phyloP scores from a whole-genome alignment of 2,888 invertebrate species.

The Zeuzera pyrina region DNA sequence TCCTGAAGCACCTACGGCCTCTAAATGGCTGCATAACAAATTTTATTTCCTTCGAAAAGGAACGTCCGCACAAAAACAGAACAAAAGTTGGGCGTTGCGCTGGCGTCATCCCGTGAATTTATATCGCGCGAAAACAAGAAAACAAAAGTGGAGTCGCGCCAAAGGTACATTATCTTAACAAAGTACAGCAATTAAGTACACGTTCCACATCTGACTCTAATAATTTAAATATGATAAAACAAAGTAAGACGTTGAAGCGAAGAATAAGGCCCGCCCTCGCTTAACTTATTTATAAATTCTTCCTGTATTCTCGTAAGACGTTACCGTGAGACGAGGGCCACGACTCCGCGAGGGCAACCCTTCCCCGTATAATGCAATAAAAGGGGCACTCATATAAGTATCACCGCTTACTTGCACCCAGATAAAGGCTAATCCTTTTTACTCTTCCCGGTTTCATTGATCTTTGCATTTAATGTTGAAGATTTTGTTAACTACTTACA shows the following conservation, averaged over 20 bases:
- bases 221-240: constrained; percentile 74
- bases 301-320: constrained; percentile 46
- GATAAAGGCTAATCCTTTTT: constrained; percentile 66
- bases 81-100: constrained; percentile 59
- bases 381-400: constrained; percentile 71
- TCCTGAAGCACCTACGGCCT: constrained; percentile 44
- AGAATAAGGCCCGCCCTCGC: constrained; percentile 58
- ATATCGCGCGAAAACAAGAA: constrained; percentile 66
- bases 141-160: constrained; percentile 71
- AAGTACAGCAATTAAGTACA: constrained; percentile 74
- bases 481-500: constrained; percentile 4
- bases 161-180: constrained; percentile 74
- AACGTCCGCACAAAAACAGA: constrained; percentile 64
- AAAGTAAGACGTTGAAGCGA: constrained; percentile 58
- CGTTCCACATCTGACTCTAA: constrained; percentile 73
- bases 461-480: constrained; percentile 46
- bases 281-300: constrained; percentile 73
- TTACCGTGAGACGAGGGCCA: constrained; percentile 28
- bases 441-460: constrained; percentile 39
- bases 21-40: constrained; percentile 54
- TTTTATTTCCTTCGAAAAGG: constrained; percentile 48
- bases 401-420: constrained; percentile 57
- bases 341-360: constrained; percentile 58
- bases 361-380: constrained; percentile 68
- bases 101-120: constrained; percentile 59